Evolutionary conservation across 2,113 vertebrate genomes (phyloP), one percentile per base, ranked within the genome.

Genomic region (Podiceps cristatus): DNA sequence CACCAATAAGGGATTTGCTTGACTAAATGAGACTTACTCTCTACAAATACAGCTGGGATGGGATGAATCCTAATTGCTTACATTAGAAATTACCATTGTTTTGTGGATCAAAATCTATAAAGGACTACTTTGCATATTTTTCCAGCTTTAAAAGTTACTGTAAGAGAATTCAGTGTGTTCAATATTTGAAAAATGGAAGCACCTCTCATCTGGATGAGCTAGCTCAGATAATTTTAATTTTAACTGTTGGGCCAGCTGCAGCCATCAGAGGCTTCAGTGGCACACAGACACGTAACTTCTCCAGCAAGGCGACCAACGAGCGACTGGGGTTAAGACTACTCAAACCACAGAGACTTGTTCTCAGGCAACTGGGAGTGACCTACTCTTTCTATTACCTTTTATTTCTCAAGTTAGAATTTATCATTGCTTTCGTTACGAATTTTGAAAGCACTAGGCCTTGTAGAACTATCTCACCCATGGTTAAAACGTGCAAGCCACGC

Each of bases 291-390:
- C 0, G 0, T 29, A 53, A 59, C 47, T 31, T 78, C 67, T 24
- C 27, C 47, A 60, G 11, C 27, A 19, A 28, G 0, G 18, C 0
- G 0, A 72, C 24, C 0, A 0, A 42, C 0, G 0, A 50, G 49
- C 0, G 0, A 25, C 53, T 23, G 37, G 2, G 4, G 44, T 35
- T 45, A 9, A 25, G 5, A 35, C 27, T 45, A 47, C 68, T 49
- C 74, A 81, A 84, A 94, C 88, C 80, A 92, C 92, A 91, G 50
- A 56, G 44, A 56, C 2, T 28, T 20, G 18, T 42, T 91, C 76
- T 76, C 72, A 78, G 58, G 84, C 73, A 35, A 2, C 71, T 25
- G 68, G 17, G 33, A 13, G 24, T 1, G 8, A 74, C 50, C 47
- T 50, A 25, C 53, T 35, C 45, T 68, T 88, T 11, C 76, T 42